A percentile compares a stretch with the other conserved stretches of the same genome.
Conservation (phyloP, 2,888 invertebrate species). For the Deilephila porcellus region DNA sequence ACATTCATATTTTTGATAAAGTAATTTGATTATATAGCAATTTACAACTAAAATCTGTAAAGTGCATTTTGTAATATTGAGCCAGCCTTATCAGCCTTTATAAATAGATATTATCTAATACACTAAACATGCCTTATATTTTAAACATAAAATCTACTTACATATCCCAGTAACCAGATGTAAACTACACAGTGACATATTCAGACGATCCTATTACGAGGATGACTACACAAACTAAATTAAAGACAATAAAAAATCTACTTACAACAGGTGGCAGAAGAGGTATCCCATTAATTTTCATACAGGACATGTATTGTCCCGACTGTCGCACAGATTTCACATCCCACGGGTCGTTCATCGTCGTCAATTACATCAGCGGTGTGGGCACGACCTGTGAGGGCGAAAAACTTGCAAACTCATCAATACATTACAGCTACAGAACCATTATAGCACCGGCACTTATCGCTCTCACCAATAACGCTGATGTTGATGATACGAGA, state of each 20-base stretch:
- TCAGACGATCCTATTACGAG: neutral
- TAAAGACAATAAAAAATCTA: conserved; percentile 39
- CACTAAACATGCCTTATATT: neutral
- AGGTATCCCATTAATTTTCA: conserved; percentile 89
- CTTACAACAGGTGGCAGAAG: conserved; percentile 91
- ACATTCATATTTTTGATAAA: conserved; percentile 9
- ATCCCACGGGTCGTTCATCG: conserved; percentile 81
- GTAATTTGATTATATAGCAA: conserved; percentile 2
- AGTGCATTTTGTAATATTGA: too few species aligned
- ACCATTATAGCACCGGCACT: neutral
- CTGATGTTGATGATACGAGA: conserved; percentile 27
- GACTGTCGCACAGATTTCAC: conserved; percentile 74
- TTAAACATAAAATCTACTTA: neutral
- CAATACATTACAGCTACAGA: conserved; percentile 34
- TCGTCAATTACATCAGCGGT: conserved; percentile 40
- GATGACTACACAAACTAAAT: neutral
- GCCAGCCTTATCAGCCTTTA: neutral
- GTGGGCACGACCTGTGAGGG: conserved; percentile 14
- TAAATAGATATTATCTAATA: conserved; percentile 12
- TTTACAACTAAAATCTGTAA: conserved; percentile 4
- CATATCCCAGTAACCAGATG: neutral
- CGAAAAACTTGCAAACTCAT: conserved; percentile 38
- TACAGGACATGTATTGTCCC: conserved; percentile 86
- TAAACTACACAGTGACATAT: neutral
- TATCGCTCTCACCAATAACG: conserved; percentile 25